Evolutionary conservation across 1,140 invertebrate genomes (phyloP).

Genomic region (Stegodyphus dumicola): DNA sequence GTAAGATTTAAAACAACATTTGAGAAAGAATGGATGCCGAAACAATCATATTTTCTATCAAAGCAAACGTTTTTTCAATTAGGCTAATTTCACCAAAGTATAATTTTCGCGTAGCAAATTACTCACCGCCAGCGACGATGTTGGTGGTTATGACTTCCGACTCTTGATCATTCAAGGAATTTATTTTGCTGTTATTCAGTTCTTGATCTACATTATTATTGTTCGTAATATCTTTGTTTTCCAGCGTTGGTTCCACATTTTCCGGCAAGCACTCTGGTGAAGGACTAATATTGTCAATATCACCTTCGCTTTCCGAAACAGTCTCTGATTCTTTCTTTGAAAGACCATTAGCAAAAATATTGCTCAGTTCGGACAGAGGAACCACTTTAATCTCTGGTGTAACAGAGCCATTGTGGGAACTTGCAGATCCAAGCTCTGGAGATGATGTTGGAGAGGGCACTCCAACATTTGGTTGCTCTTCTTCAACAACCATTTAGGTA

Average conservation of each 20-base stretch:
- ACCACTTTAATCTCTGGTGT: constrained; percentile 24
- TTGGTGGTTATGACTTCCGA: no score
- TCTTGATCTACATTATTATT: neutral
- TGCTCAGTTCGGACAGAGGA: constrained; percentile 17
- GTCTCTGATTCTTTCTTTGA: neutral
- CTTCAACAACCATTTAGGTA: constrained; percentile 29
- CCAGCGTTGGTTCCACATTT: neutral
- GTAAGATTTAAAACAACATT: no score
- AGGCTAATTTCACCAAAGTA: no score
- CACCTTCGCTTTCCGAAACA: neutral
- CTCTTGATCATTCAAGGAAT: no score
- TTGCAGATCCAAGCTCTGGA: neutral
- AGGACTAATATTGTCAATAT: neutral
- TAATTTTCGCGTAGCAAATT: no score
- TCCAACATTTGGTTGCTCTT: constrained; percentile 11
- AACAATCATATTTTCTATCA: no score
- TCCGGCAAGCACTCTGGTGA: neutral
- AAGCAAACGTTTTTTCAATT: no score
- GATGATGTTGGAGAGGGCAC: neutral
- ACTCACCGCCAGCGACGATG: no score
- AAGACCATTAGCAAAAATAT: constrained; percentile 18
- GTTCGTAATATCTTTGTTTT: neutral
- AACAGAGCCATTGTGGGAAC: neutral
- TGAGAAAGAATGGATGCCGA: no score
- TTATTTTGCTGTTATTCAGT: no score